phyloP scores from a whole-genome alignment of 2,113 vertebrate genomes.

The Pedionomus torquatus region DNA sequence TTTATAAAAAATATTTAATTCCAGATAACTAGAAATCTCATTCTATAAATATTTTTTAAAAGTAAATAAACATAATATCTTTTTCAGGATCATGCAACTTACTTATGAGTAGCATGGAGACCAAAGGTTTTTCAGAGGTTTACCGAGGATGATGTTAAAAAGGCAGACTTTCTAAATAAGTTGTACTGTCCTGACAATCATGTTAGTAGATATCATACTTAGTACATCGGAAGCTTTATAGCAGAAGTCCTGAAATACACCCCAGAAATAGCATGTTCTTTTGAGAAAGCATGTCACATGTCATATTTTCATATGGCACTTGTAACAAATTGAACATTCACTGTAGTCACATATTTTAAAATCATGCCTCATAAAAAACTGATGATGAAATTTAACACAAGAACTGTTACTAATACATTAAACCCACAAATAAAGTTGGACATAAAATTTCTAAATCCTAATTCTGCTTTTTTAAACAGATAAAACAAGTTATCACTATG shows the following conservation, averaged over 20 bases:
- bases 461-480: neutral
- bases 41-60: neutral
- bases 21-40: neutral
- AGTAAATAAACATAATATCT: no score
- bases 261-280: neutral
- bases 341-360: neutral
- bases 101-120: no score
- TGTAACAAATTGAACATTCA: neutral
- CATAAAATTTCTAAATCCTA: neutral
- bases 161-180: neutral
- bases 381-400: neutral
- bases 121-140: no score
- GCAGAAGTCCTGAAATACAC: neutral
- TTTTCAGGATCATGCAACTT: no score
- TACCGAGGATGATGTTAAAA: neutral
- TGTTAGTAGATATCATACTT: neutral
- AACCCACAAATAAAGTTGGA: neutral
- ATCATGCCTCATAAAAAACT: neutral
- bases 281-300: neutral
- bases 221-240: neutral
- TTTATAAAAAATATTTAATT: neutral
- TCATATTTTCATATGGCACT: neutral
- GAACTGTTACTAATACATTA: neutral
- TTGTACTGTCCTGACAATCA: neutral
- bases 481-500: neutral